These are phyloP conservation scores for Pao palembangensis DNA, from an alignment of 2,113 vertebrate species.

Conservation along the genomic window DNA sequence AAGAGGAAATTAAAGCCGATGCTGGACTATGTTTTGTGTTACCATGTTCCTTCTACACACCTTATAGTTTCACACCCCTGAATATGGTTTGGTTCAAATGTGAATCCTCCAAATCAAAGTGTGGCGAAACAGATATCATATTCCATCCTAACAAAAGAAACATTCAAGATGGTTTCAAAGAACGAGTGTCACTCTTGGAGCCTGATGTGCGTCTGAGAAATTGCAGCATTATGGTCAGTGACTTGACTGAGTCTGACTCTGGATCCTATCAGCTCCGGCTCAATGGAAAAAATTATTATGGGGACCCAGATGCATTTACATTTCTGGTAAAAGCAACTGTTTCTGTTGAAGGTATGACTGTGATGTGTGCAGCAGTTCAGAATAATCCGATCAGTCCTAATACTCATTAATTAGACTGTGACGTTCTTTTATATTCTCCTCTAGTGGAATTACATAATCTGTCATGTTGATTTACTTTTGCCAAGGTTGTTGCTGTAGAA, in stretches of 20 bases:
- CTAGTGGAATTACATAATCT: too few relatives aligned
- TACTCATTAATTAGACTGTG: too few relatives aligned
- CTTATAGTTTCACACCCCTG: accelerated
- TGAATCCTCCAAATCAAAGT: accelerated
- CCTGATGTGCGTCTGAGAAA: neutral
- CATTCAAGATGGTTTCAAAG: accelerated
- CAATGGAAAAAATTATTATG: accelerated
- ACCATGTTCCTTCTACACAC: conserved; percentile 21
- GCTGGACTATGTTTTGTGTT: conserved; percentile 55
- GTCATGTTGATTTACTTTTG: too few relatives aligned
- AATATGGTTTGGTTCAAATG: conserved; percentile 52
- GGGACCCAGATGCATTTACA: accelerated
- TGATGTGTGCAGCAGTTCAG: neutral
- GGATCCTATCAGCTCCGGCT: conserved; percentile 47
- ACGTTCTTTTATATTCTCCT: too few relatives aligned
- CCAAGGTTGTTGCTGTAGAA: too few relatives aligned
- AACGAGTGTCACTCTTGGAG: conserved; percentile 21
- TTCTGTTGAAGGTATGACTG: conserved; percentile 39
- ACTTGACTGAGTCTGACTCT: conserved; percentile 27
- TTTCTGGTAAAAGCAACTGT: neutral
- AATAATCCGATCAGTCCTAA: too few relatives aligned
- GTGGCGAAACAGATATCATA: neutral
- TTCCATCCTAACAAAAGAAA: neutral
- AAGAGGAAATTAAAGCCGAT: conserved; percentile 27
- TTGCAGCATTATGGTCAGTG: conserved; percentile 29